Base-by-base conservation (phyloP, 2,113 vertebrate genomes). In the Amphiprion ocellaris region DNA sequence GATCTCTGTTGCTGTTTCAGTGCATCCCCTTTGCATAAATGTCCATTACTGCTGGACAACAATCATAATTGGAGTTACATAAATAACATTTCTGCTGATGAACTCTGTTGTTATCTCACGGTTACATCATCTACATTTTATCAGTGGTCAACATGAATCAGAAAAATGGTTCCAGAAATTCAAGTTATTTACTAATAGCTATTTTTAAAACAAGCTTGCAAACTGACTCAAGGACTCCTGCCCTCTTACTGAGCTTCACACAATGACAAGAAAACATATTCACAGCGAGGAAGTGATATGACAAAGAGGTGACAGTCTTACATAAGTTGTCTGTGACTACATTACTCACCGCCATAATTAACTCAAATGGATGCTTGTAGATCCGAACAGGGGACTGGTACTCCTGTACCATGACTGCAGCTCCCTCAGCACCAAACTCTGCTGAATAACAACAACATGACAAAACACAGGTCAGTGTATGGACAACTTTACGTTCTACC, bases 351-450 rank as follows among this genome's bases (percentile, higher is more conserved):
- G 96, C 96, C 97, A 99, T 99, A 79, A 99, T 96, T 58, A 99
- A 81, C 83, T 99, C 98, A 92, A 99, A 99, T 23, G 97, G 95
- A 77, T 96, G 92, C 69, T 99, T 99, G 88, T 99, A 99, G 87
- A 99, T 96, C 95, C 98, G 88, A 2, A 99, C 97, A 0, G 98
- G 98, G 3, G 97, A 99, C 81, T 99, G 98, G 90, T 99, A 99
- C 75, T 99, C 97, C 80, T 99, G 98, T 89, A 99, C 98, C 98
- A 99, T 99, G 73, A 86, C 63, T 93, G 92, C 64, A 66, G 59
- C 64, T 78, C 2, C 7, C 23, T 64, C 24, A 47, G 30, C 16
- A 28, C 33, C 37, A 30, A 53, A 41, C 46, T 73, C 63, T 69
- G 67, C 19, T 16, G 24, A n/a, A 75, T 10, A 63, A 59, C 12